These are phyloP conservation scores for Orius insidiosus DNA, from an alignment of 1,140 invertebrate genomes.

Conservation along the genomic window DNA sequence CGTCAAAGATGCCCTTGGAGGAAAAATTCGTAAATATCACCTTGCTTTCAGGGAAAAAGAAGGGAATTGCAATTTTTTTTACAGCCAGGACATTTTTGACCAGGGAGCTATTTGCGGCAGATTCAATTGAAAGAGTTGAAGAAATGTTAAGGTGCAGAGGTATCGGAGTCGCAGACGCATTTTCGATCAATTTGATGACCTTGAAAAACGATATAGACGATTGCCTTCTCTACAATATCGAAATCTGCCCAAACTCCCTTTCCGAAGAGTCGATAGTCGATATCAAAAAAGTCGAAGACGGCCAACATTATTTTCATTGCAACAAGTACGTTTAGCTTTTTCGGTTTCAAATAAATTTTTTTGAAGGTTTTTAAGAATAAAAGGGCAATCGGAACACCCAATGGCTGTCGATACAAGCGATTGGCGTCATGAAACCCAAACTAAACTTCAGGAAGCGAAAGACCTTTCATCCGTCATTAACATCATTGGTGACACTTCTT, in stretches of 20 bases:
- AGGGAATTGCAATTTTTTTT: slow-evolving; percentile 12
- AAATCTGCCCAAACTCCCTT: slow-evolving; percentile 47
- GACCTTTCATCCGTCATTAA: too few relatives aligned
- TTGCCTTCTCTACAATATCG: slow-evolving; percentile 56
- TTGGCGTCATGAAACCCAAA: too few relatives aligned
- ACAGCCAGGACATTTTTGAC: slow-evolving; percentile 63
- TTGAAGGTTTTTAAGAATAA: too few relatives aligned
- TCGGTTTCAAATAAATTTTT: not conserved
- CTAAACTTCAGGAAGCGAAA: too few relatives aligned
- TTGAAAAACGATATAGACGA: slow-evolving; percentile 39
- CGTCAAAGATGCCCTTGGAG: slow-evolving; percentile 43
- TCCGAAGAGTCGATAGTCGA: slow-evolving; percentile 42
- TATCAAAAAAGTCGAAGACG: slow-evolving; percentile 45
- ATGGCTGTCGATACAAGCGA: too few relatives aligned
- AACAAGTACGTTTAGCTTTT: slow-evolving; percentile 43
- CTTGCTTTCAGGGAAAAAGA: too few relatives aligned
- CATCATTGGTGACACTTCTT: too few relatives aligned
- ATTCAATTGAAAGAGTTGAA: slow-evolving; percentile 47
- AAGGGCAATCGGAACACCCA: too few relatives aligned
- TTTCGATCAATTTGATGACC: slow-evolving; percentile 70
- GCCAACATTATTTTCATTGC: slow-evolving; percentile 49
- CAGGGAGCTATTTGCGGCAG: slow-evolving; percentile 45
- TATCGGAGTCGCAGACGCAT: slow-evolving; percentile 58
- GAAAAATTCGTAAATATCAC: slow-evolving; percentile 57
- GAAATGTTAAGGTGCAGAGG: slow-evolving; percentile 52